Evolutionary conservation across 2,888 invertebrate genomes (phyloP).

Genomic region (Drosophila nr. perissopoda): DNA sequence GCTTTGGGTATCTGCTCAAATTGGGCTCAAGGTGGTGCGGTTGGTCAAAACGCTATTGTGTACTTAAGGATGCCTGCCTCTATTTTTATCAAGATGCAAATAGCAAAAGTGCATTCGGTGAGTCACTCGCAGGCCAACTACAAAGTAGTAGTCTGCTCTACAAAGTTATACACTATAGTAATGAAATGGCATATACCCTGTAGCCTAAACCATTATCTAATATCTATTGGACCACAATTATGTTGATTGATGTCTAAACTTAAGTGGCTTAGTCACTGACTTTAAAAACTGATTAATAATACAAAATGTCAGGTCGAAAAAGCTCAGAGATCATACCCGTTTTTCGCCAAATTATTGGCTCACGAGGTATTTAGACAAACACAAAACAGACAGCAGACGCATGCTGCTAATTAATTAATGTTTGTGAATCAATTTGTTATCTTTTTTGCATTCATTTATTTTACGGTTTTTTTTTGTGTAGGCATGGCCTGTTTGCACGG

Average conservation of each 20-base stretch:
- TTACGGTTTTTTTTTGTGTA: slow-evolving; percentile 77
- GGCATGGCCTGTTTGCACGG: slow-evolving; percentile 97
- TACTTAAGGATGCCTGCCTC: slow-evolving; percentile 96
- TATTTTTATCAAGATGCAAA: slow-evolving; percentile 96
- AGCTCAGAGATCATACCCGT: background rate
- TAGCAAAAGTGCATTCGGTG: slow-evolving; percentile 94
- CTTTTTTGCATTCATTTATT: background rate
- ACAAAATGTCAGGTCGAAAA: background rate
- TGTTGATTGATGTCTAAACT: background rate
- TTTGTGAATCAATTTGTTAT: slow-evolving; percentile 36
- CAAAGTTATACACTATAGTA: background rate
- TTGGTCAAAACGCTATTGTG: slow-evolving; percentile 96
- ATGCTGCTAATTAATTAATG: slow-evolving; percentile 59
- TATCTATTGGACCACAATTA: background rate
- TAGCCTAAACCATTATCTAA: background rate
- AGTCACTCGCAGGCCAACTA: slow-evolving; percentile 38
- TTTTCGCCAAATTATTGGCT: background rate
- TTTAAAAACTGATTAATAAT: no score
- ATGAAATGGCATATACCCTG: slow-evolving; percentile 8
- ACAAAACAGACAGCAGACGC: slow-evolving; percentile 26
- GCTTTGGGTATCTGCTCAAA: slow-evolving; percentile 96
- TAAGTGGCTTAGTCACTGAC: no score
- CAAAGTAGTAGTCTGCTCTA: slow-evolving; percentile 18
- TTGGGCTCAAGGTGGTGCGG: slow-evolving; percentile 93
- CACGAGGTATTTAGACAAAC: slow-evolving; percentile 4